Percentiles rank a stretch among this genome's conserved stretches.
These are phyloP conservation scores for Lepas anatifera DNA, from an alignment of 2,888 invertebrate species.

Conservation along the genomic window DNA sequence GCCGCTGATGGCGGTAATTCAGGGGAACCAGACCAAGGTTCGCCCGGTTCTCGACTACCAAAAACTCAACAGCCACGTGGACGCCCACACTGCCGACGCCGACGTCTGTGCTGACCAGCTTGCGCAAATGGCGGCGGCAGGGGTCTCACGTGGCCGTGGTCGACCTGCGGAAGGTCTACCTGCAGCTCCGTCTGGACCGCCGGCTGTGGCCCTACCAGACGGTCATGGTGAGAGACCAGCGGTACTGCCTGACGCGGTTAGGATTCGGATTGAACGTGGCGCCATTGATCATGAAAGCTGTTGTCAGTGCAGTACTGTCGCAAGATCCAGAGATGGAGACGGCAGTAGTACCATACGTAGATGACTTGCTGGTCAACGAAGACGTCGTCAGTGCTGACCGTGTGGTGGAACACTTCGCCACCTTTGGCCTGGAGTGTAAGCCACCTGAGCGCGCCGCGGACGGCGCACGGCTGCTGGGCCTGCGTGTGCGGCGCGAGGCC, in stretches of 20 bases:
- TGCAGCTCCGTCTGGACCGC: too few relatives aligned
- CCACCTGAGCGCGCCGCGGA: conserved; percentile 6
- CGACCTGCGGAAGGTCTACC: conserved; percentile 3
- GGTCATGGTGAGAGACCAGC: not conserved
- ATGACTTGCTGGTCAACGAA: conserved; percentile 17
- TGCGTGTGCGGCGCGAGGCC: not conserved
- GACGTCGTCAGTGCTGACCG: conserved; percentile 5
- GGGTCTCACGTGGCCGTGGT: not conserved
- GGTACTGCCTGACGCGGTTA: conserved; percentile 16
- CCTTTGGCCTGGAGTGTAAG: too few relatives aligned
- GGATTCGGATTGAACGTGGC: conserved; percentile 15
- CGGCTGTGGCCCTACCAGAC: conserved; percentile 16
- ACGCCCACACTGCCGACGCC: conserved; percentile 6
- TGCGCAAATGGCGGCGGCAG: conserved; percentile 11
- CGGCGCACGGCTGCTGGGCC: conserved; percentile 7
- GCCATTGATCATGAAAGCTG: conserved; percentile 12
- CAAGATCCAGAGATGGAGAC: not conserved
- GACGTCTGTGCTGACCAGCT: conserved; percentile 13
- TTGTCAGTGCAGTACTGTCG: not conserved
- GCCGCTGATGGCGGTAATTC: not conserved
- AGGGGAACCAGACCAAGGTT: not conserved
- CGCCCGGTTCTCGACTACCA: conserved; percentile 15
- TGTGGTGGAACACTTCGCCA: not conserved
- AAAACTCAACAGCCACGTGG: conserved; percentile 6
- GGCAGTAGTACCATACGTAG: conserved; percentile 14